Conservation (phyloP, 2,113 vertebrate species). For the Romanogobio albipinnatus region DNA sequence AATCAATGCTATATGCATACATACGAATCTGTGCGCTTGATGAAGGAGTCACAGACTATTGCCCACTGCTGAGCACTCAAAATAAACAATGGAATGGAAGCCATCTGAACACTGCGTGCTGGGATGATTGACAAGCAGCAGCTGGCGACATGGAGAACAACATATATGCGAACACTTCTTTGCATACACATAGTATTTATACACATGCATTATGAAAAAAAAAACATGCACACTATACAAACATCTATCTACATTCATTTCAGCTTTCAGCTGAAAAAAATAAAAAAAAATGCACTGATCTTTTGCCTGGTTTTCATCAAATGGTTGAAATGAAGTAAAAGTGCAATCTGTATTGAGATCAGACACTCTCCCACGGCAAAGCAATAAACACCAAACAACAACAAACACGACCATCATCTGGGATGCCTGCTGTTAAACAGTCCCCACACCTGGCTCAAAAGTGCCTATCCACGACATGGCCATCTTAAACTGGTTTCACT, state of each 20-base stretch:
- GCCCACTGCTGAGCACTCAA: conserved; percentile 56
- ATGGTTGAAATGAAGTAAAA: neutral
- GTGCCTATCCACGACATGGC: conserved; percentile 30
- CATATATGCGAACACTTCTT: conserved; percentile 46
- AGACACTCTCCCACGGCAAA: conserved; percentile 53
- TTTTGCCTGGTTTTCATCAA: neutral
- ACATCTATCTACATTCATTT: conserved; percentile 5
- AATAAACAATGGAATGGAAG: conserved; percentile 68
- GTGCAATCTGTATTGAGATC: conserved; percentile 29
- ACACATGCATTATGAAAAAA: conserved; percentile 3
- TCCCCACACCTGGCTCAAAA: conserved; percentile 61
- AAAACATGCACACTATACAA: neutral
- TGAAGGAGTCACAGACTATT: conserved; percentile 47
- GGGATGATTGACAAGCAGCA: conserved; percentile 67
- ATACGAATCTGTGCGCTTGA: conserved; percentile 11
- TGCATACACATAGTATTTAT: conserved; percentile 27
- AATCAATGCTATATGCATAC: neutral
- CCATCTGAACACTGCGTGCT: conserved; percentile 61
- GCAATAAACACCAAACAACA: conserved; percentile 60
- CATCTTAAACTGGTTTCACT: conserved; percentile 48
- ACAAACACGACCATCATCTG: conserved; percentile 64
- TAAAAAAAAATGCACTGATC: neutral
- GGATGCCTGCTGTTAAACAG: conserved; percentile 60
- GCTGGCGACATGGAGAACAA: conserved; percentile 56
- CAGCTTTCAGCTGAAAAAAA: neutral